Evolutionary conservation across 2,113 vertebrate genomes (phyloP).

Genomic region (Gavia stellata): DNA sequence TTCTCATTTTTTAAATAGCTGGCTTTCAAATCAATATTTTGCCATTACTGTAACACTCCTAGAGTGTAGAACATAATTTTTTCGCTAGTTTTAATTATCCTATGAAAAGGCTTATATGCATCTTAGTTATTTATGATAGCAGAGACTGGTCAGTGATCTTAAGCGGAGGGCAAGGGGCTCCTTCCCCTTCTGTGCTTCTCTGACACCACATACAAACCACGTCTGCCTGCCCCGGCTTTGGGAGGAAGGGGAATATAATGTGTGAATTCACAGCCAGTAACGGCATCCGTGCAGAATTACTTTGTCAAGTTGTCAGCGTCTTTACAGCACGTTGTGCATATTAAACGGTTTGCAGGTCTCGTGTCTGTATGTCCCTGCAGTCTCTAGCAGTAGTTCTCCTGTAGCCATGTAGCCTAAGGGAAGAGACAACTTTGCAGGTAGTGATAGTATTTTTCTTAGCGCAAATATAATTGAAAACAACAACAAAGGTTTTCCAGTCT

Average conservation of each 20-base stretch:
- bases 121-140: neutral
- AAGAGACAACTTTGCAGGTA: neutral
- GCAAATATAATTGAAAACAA: neutral
- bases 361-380: fast-evolving
- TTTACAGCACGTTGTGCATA: neutral
- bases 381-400: neutral
- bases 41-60: neutral
- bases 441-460: neutral
- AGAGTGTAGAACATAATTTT: neutral
- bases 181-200: neutral
- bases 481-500: neutral
- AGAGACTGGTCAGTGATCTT: neutral
- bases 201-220: neutral
- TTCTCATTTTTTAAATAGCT: neutral
- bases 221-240: neutral
- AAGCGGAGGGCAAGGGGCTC: neutral
- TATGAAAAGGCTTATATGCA: neutral
- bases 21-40: neutral
- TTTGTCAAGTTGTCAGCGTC: neutral
- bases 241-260: neutral
- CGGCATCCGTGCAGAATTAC: neutral
- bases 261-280: neutral
- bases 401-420: neutral
- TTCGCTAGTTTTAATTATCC: neutral
- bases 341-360: neutral